Evolutionary conservation across 2,888 invertebrate genomes (phyloP).

Genomic region (Galeopsomyia nigrocyanea): DNA sequence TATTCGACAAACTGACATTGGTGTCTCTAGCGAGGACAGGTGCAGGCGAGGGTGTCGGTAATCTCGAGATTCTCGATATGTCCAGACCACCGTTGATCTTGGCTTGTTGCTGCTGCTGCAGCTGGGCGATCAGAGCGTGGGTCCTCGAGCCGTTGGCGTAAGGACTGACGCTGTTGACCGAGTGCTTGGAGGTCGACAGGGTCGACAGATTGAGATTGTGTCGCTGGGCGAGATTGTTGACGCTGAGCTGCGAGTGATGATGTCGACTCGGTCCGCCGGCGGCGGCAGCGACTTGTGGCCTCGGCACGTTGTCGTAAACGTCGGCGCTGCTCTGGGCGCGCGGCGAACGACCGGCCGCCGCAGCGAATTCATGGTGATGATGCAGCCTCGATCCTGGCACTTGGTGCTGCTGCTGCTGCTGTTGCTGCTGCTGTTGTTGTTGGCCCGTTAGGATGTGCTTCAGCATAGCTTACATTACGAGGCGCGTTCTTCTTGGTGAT

Average conservation of each 20-base stretch:
- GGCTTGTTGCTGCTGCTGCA: conserved; percentile 38
- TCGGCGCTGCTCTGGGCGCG: conserved; percentile 55
- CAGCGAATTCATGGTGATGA: background rate
- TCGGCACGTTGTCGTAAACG: conserved; percentile 62
- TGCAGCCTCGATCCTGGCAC: background rate
- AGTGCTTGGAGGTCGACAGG: conserved; percentile 66
- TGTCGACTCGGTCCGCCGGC: background rate
- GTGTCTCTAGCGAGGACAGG: conserved; percentile 52
- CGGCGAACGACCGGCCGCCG: conserved; percentile 9
- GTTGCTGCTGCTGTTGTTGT: conserved; percentile 53
- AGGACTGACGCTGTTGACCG: conserved; percentile 67
- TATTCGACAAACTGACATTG: too few relatives aligned
- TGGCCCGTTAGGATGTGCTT: conserved; percentile 78
- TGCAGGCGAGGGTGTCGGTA: conserved; percentile 63
- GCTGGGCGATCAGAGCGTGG: background rate
- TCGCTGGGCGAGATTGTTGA: conserved; percentile 66
- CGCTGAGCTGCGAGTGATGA: conserved; percentile 66
- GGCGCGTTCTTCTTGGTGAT: background rate
- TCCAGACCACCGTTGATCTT: conserved; percentile 73
- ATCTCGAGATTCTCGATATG: conserved; percentile 71
- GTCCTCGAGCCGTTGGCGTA: conserved; percentile 29
- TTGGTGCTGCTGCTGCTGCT: conserved; percentile 48
- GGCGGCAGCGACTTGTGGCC: background rate
- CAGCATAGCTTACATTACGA: conserved; percentile 72
- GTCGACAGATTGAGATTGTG: conserved; percentile 65